phyloP scores from a whole-genome alignment of 2,113 vertebrate species.

The Epinephelus fuscoguttatus region DNA sequence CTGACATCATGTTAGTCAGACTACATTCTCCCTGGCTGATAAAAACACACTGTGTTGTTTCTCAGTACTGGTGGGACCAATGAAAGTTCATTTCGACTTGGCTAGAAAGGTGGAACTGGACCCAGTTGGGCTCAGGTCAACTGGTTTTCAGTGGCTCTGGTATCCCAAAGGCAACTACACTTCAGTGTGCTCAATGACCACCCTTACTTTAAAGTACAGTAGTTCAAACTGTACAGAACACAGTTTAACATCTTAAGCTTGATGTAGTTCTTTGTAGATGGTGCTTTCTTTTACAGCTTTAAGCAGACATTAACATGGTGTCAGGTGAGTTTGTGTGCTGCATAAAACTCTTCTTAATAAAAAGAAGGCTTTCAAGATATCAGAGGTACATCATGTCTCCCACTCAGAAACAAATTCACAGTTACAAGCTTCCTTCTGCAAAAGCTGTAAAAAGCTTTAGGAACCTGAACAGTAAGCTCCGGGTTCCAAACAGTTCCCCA shows the following conservation, averaged over 20 bases:
- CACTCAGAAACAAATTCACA: constrained; percentile 28
- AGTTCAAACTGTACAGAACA: constrained; percentile 1
- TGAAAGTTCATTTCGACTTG: not conserved
- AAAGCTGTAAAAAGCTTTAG: constrained; percentile 36
- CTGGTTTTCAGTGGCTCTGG: too few relatives aligned
- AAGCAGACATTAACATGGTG: constrained; percentile 18
- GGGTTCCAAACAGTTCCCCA: constrained; percentile 23
- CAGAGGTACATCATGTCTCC: constrained; percentile 24
- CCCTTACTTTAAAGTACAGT: not conserved
- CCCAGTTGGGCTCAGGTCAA: not conserved
- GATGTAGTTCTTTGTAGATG: not conserved
- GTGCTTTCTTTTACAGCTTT: constrained; percentile 8
- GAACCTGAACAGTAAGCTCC: constrained; percentile 23
- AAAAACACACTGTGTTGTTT: not conserved
- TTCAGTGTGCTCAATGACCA: not conserved
- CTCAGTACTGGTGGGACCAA: not conserved
- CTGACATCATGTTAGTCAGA: too few relatives aligned
- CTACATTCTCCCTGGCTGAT: not conserved
- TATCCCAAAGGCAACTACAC: not conserved
- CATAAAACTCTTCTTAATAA: constrained; percentile 16
- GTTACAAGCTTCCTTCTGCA: constrained; percentile 23
- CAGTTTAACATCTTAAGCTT: not conserved
- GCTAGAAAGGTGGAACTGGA: not conserved
- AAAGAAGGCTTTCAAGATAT: constrained; percentile 35
- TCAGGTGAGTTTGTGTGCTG: constrained; percentile 28